Conservation (phyloP, 2,888 invertebrate genomes). For the Ophion costatus region DNA sequence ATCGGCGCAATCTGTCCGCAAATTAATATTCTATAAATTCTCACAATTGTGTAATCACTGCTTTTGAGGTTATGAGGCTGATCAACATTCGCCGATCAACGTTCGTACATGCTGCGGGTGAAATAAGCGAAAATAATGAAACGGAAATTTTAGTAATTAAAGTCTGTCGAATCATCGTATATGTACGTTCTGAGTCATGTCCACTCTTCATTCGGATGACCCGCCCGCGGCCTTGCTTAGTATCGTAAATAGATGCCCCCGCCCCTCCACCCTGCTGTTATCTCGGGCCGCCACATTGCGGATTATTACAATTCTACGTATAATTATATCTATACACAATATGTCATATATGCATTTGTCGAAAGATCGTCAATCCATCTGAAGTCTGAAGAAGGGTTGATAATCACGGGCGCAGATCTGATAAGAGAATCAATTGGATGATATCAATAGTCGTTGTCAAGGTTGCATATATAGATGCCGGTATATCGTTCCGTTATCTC, state of each 20-base stretch:
- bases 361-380: not conserved
- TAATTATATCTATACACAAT: not conserved
- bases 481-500: not conserved
- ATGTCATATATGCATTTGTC: not conserved
- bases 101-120: not conserved
- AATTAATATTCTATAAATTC: not conserved
- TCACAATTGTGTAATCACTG: not conserved
- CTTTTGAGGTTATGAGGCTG: not conserved
- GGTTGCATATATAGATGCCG: not conserved
- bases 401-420: not conserved
- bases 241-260: not conserved
- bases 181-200: not conserved
- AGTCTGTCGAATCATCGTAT: not conserved
- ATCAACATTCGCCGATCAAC: not conserved
- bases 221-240: not conserved
- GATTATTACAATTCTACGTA: not conserved
- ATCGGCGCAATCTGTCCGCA: not conserved
- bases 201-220: not conserved
- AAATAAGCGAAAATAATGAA: not conserved
- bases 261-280: too few relatives aligned
- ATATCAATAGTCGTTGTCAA: not conserved
- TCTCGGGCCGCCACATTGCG: too few relatives aligned
- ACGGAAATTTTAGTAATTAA: not conserved
- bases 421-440: not conserved
- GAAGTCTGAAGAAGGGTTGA: not conserved